These are phyloP conservation scores for Aix galericulata DNA, from an alignment of 2,113 vertebrate species.

Conservation along the genomic window DNA sequence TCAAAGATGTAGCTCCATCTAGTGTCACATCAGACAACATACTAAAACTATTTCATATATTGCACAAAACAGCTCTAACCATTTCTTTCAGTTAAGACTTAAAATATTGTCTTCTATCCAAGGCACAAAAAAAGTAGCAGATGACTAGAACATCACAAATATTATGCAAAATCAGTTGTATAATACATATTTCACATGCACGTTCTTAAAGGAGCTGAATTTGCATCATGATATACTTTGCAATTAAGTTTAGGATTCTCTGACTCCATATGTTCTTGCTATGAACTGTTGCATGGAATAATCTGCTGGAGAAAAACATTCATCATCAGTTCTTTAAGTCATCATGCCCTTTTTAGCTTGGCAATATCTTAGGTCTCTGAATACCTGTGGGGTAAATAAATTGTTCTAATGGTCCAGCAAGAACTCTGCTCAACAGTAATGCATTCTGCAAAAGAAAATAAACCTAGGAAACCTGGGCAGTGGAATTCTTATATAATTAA, in stretches of 20 bases:
- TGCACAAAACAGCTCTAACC: background rate
- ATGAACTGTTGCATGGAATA: background rate
- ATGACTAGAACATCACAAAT: background rate
- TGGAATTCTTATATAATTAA: background rate
- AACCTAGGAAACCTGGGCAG: background rate
- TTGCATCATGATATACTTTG: background rate
- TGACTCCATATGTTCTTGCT: background rate
- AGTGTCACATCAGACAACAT: slow-evolving; percentile 22
- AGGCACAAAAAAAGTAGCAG: background rate
- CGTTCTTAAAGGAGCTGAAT: background rate
- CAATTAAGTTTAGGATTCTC: background rate
- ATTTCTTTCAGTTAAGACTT: background rate
- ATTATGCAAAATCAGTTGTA: background rate
- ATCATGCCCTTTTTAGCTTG: background rate
- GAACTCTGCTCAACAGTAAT: background rate
- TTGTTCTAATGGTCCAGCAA: background rate
- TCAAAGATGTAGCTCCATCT: slow-evolving; percentile 70
- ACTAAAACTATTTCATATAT: background rate
- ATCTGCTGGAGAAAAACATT: background rate
- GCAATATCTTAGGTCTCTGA: background rate
- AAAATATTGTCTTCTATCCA: background rate
- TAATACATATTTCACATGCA: background rate
- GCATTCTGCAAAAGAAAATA: background rate
- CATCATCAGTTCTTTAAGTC: background rate
- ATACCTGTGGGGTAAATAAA: background rate